Evolutionary conservation across 2,888 invertebrate genomes (phyloP).

Genomic region (Ditula angustiorana): DNA sequence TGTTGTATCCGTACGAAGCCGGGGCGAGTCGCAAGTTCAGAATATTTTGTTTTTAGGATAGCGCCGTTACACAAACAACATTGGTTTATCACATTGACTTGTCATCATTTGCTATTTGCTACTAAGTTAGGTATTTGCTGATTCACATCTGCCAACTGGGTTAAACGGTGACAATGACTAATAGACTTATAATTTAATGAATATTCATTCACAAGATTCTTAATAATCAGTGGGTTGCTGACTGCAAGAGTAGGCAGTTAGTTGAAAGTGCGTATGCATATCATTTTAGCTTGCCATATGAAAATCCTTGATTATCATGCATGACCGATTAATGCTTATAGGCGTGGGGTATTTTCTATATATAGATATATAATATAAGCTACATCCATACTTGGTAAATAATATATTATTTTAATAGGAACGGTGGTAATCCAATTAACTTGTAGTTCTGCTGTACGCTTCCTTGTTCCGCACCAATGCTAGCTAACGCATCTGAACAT

Average conservation of each 20-base stretch:
- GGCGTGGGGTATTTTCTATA: not conserved
- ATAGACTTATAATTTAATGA: slow-evolving; percentile 26
- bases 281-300: not conserved
- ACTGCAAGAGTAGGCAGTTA: slow-evolving; percentile 9
- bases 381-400: not conserved
- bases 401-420: no score
- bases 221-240: slow-evolving; percentile 20
- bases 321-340: not conserved
- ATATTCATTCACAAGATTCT: slow-evolving; percentile 28
- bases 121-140: slow-evolving; percentile 7
- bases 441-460: no score
- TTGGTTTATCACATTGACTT: not conserved
- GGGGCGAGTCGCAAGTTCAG: no score
- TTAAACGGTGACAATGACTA: slow-evolving; percentile 27
- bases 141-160: slow-evolving; percentile 34
- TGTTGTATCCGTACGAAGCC: no score
- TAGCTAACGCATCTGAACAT: no score
- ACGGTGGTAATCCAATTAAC: no score
- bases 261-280: not conserved
- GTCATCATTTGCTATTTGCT: not conserved
- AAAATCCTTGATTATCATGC: not conserved
- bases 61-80: not conserved
- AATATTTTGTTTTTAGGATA: no score
- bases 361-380: no score
- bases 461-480: no score